Conservation (phyloP, 2,113 vertebrate species). For the Thomomys bottae region DNA sequence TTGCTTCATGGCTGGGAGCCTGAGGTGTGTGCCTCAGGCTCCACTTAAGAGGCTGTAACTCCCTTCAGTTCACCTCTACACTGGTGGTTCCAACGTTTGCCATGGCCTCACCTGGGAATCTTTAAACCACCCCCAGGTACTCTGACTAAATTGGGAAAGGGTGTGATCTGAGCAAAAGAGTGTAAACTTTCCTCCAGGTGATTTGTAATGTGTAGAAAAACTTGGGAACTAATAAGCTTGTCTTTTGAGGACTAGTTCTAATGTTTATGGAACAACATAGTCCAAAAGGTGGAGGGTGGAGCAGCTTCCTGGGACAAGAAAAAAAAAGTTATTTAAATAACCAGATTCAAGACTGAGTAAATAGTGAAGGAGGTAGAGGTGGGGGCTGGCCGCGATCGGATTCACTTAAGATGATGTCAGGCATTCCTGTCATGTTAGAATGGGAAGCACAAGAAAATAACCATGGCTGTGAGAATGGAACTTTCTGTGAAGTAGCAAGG, state of each 20-base stretch:
- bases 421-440: conserved; percentile 63
- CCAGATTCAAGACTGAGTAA: conserved; percentile 21
- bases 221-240: neutral
- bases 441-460: conserved; percentile 52
- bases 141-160: neutral
- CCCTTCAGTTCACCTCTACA: neutral
- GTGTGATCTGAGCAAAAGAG: neutral
- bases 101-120: neutral
- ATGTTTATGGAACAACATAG: neutral
- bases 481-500: conserved; percentile 67
- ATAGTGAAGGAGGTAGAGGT: neutral
- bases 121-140: neutral
- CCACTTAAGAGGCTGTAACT: neutral
- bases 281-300: conserved; percentile 26
- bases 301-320: neutral
- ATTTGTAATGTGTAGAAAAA: neutral
- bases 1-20: neutral
- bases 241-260: neutral
- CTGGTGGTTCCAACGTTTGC: neutral
- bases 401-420: conserved; percentile 54
- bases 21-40: neutral
- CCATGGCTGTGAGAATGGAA: conserved; percentile 50
- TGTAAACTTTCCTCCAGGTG: neutral
- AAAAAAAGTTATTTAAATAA: neutral
- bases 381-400: neutral